These are phyloP conservation scores for Operophtera brumata DNA, from an alignment of 2,888 invertebrate species.

Conservation along the genomic window DNA sequence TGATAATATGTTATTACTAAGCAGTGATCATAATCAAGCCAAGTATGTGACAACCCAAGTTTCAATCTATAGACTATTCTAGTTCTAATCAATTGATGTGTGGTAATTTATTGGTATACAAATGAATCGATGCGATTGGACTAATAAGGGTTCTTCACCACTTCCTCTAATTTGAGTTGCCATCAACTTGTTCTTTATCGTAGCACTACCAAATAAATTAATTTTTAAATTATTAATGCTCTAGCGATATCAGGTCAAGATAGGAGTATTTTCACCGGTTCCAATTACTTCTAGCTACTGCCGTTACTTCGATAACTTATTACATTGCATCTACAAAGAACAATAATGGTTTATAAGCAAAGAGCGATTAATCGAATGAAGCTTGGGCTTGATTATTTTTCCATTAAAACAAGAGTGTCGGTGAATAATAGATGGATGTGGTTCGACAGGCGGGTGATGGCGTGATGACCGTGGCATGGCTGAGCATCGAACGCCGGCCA, in stretches of 20 bases:
- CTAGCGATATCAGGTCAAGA: constrained; percentile 8
- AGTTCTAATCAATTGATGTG: neutral
- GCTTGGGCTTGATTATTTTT: constrained; percentile 63
- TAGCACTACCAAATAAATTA: constrained; percentile 2
- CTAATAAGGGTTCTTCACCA: neutral
- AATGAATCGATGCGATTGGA: neutral
- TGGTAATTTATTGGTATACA: neutral
- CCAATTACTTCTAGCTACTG: constrained; percentile 18
- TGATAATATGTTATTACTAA: too few relatives aligned
- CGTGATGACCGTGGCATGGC: constrained; percentile 41
- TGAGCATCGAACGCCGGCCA: constrained; percentile 53
- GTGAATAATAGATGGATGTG: constrained; percentile 61
- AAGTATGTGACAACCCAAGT: neutral
- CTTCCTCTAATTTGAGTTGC: constrained; percentile 7
- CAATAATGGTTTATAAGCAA: constrained; percentile 54
- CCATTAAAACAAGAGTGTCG: constrained; percentile 56
- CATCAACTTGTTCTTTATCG: neutral
- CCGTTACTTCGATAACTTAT: constrained; percentile 31
- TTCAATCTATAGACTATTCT: neutral
- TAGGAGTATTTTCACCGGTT: constrained; percentile 1
- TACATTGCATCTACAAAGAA: constrained; percentile 35
- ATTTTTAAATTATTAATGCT: constrained; percentile 15
- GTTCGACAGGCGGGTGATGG: constrained; percentile 49
- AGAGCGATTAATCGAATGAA: constrained; percentile 61
- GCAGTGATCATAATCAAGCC: neutral